These are phyloP conservation scores for Thymelicus lineola DNA, from an alignment of 2,888 invertebrate species.

Conservation along the genomic window DNA sequence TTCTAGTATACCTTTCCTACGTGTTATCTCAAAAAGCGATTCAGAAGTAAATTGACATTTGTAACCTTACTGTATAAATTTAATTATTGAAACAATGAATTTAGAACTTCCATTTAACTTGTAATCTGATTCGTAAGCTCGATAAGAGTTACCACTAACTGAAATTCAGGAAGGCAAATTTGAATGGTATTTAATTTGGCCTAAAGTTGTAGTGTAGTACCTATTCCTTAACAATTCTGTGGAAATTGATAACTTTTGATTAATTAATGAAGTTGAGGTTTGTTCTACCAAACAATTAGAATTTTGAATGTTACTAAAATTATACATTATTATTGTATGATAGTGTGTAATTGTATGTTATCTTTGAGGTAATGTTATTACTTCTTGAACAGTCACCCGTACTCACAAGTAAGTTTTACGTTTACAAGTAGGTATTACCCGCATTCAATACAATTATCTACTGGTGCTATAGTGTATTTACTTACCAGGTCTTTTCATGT, in stretches of 20 bases:
- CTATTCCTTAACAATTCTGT: neutral
- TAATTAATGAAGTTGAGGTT: neutral
- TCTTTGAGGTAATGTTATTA: too few relatives aligned
- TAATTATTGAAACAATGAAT: neutral
- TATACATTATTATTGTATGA: too few relatives aligned
- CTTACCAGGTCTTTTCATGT: too few relatives aligned
- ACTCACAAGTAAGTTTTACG: too few relatives aligned
- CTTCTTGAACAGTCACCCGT: too few relatives aligned
- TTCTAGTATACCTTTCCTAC: too few relatives aligned
- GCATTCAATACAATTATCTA: too few relatives aligned
- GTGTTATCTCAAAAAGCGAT: neutral
- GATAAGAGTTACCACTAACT: constrained; percentile 2
- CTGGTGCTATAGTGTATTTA: too few relatives aligned
- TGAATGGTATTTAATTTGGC: constrained; percentile 2
- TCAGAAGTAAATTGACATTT: too few relatives aligned
- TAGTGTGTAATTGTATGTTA: too few relatives aligned
- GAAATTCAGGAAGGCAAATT: constrained; percentile 5
- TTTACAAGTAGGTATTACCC: too few relatives aligned
- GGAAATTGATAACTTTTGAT: neutral
- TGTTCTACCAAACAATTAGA: neutral
- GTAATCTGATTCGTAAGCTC: constrained; percentile 4
- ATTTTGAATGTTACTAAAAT: too few relatives aligned
- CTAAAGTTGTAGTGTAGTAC: neutral
- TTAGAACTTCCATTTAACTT: constrained; percentile 5
- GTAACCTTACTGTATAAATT: neutral